Percentiles rank a stretch among this genome's conserved stretches.
These are phyloP conservation scores for Periphyllus acericola DNA, from an alignment of 2,888 invertebrate species.

Conservation along the genomic window DNA sequence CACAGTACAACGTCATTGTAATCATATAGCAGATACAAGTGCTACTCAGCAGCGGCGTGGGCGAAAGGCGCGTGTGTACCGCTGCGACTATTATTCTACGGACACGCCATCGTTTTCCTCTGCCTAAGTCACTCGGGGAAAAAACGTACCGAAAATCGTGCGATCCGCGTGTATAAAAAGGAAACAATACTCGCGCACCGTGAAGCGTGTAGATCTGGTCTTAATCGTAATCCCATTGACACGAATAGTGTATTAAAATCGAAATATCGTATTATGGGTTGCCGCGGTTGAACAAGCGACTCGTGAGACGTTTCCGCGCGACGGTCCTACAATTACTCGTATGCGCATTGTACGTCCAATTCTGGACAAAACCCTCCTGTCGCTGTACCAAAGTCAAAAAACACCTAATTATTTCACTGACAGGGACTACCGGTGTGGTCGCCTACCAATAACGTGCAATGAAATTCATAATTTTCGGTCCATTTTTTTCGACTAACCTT, in stretches of 20 bases:
- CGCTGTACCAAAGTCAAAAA: too few relatives aligned
- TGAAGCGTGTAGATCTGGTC: conserved; percentile 44
- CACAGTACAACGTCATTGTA: not conserved
- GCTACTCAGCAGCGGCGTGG: not conserved
- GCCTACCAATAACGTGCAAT: too few relatives aligned
- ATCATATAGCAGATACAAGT: not conserved
- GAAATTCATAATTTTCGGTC: too few relatives aligned
- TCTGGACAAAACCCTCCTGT: too few relatives aligned
- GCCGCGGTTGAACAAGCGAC: not conserved
- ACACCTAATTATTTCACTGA: too few relatives aligned
- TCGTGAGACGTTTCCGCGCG: not conserved
- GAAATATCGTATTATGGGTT: not conserved
- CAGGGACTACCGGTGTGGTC: too few relatives aligned
- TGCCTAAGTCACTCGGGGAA: not conserved
- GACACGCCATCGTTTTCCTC: not conserved
- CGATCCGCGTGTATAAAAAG: not conserved
- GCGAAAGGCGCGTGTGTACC: not conserved
- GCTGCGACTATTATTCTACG: not conserved
- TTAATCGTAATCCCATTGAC: conserved; percentile 47
- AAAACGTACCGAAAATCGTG: conserved; percentile 35
- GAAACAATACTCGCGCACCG: not conserved
- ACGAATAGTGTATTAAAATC: conserved; percentile 24
- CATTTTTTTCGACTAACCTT: too few relatives aligned
- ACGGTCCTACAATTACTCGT: not conserved
- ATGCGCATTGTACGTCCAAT: not conserved